Conservation (phyloP, 2,888 invertebrate genomes). For the Gibbula magus region DNA sequence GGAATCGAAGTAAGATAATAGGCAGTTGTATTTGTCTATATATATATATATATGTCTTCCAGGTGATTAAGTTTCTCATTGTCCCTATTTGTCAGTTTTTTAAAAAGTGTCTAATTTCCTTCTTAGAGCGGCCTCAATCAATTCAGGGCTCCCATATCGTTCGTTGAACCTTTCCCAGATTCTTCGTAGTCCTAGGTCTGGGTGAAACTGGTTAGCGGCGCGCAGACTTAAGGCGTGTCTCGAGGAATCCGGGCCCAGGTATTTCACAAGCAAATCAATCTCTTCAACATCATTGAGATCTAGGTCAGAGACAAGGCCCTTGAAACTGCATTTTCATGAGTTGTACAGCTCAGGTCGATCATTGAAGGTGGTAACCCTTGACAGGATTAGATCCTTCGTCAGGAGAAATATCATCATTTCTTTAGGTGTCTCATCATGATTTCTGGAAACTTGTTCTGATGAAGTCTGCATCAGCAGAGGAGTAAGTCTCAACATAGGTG, state of each 20-base stretch:
- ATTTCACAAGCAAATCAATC: slow-evolving; percentile 32
- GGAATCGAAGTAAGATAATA: slow-evolving; percentile 42
- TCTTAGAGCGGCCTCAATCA: slow-evolving; percentile 33
- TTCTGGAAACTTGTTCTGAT: too few relatives aligned
- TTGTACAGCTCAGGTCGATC: too few relatives aligned
- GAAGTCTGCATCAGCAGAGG: too few relatives aligned
- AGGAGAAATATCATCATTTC: too few relatives aligned
- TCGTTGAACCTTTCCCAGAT: slow-evolving; percentile 33
- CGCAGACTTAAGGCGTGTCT: slow-evolving; percentile 33
- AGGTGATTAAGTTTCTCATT: slow-evolving; percentile 34
- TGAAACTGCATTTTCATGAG: too few relatives aligned
- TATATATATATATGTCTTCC: slow-evolving; percentile 34
- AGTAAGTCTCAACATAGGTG: too few relatives aligned
- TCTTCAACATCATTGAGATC: slow-evolving; percentile 22
- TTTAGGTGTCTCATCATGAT: too few relatives aligned
- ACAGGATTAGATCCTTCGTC: too few relatives aligned
- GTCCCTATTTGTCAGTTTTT: slow-evolving; percentile 36
- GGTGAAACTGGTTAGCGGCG: slow-evolving; percentile 32
- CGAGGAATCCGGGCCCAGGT: slow-evolving; percentile 33
- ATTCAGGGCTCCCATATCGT: slow-evolving; percentile 38
- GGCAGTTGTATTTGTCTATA: slow-evolving; percentile 30
- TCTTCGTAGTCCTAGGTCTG: slow-evolving; percentile 24
- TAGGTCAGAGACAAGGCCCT: neutral
- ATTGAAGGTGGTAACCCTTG: too few relatives aligned
- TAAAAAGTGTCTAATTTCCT: slow-evolving; percentile 37